A percentile compares a stretch with the other conserved stretches of the same genome.
phyloP scores from a whole-genome alignment of 1,140 invertebrate genomes.

The Neodiprion virginianus region DNA sequence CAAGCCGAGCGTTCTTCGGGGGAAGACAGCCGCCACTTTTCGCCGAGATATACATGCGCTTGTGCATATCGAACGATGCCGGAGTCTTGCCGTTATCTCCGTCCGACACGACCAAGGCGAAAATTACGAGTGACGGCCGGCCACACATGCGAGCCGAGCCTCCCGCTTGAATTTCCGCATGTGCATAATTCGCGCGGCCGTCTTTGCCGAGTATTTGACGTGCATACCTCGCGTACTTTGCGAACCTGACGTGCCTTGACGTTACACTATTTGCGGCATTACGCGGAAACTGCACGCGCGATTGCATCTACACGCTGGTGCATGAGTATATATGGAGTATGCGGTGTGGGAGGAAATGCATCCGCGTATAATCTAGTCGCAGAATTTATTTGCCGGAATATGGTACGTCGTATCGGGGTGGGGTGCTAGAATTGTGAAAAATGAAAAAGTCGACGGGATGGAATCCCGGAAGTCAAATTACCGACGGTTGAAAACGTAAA shows the following conservation, averaged over 20 bases:
- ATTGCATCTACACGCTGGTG: not conserved
- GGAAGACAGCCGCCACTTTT: not conserved
- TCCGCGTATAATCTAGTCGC: too few relatives aligned
- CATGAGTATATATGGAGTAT: too few relatives aligned
- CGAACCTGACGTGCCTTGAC: not conserved
- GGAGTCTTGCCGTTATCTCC: not conserved
- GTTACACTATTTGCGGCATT: not conserved
- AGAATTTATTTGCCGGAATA: too few relatives aligned
- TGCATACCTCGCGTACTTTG: not conserved
- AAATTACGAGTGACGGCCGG: not conserved
- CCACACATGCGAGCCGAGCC: not conserved
- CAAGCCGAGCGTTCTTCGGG: too few relatives aligned
- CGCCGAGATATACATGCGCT: too few relatives aligned
- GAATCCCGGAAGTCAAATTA: too few relatives aligned
- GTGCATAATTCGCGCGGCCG: not conserved
- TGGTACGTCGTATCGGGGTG: too few relatives aligned
- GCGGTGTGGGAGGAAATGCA: too few relatives aligned
- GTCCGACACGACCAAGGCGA: not conserved
- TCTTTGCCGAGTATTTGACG: not conserved
- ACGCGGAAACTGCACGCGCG: not conserved
- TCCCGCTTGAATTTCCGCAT: not conserved
- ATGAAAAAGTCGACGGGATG: too few relatives aligned
- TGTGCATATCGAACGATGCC: too few relatives aligned
- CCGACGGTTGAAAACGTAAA: too few relatives aligned
- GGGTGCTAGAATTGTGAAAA: too few relatives aligned